Percentiles rank a stretch among this genome's conserved stretches.
Evolutionary conservation across 2,113 vertebrate species (phyloP).

Genomic region (Eulemur macaco): DNA sequence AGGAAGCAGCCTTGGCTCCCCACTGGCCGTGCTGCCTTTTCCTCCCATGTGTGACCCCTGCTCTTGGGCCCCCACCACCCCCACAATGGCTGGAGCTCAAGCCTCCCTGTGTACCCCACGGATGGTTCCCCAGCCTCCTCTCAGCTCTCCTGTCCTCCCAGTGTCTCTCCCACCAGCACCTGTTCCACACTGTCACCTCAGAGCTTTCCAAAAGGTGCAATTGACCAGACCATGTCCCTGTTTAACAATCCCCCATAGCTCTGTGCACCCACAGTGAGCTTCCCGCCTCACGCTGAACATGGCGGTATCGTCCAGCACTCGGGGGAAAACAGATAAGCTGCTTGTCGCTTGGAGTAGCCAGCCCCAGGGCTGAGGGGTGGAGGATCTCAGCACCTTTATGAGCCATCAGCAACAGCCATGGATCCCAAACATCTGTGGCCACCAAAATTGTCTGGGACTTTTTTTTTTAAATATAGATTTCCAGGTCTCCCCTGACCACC

Average conservation of each 20-base stretch:
- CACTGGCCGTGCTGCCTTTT: neutral
- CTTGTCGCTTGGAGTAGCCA: neutral
- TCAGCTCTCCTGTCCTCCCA: neutral
- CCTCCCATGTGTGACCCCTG: too few relatives aligned
- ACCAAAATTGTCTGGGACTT: neutral
- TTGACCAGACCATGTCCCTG: neutral
- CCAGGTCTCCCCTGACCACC: neutral
- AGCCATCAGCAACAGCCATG: neutral
- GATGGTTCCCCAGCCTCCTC: fast-evolving
- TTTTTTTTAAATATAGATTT: neutral
- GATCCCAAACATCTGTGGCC: neutral
- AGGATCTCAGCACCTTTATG: neutral
- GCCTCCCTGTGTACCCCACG: fast-evolving
- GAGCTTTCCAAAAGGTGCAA: neutral
- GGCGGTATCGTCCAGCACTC: neutral
- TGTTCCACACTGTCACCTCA: neutral
- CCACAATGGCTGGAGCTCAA: neutral
- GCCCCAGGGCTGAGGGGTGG: fast-evolving
- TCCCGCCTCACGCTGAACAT: neutral
- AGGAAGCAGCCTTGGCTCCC: neutral
- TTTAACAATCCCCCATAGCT: neutral
- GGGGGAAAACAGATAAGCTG: neutral
- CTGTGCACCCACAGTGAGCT: fast-evolving
- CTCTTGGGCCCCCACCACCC: fast-evolving
- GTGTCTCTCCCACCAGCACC: neutral